These are phyloP conservation scores for Arenaria interpres DNA, from an alignment of 2,113 vertebrate genomes.

Conservation along the genomic window DNA sequence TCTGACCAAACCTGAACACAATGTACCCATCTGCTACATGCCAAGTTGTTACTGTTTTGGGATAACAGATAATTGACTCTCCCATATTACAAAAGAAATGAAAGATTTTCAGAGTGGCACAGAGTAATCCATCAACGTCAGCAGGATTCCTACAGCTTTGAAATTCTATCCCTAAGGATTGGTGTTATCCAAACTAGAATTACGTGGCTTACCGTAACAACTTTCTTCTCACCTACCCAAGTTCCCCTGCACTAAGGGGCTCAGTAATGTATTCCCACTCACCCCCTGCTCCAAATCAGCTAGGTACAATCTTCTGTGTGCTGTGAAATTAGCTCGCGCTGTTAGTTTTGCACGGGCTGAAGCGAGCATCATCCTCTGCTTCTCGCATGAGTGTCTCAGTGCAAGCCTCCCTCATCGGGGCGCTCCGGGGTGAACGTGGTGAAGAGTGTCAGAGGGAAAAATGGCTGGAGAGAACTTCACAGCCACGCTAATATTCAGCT, in stretches of 20 bases:
- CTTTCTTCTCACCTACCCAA: background rate
- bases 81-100: background rate
- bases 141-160: conserved; percentile 3
- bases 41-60: background rate
- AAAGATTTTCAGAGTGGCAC: background rate
- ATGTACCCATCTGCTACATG: background rate
- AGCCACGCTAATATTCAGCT: background rate
- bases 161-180: background rate
- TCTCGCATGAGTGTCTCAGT: background rate
- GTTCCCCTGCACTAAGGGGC: background rate
- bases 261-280: background rate
- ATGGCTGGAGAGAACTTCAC: background rate
- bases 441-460: background rate
- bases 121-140: conserved; percentile 22
- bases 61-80: conserved; percentile 3
- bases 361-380: background rate
- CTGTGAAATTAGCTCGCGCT: background rate
- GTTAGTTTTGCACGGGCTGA: background rate
- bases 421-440: background rate
- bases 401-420: background rate
- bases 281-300: background rate
- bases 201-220: background rate
- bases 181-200: background rate
- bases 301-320: background rate
- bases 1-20: background rate